Evolutionary conservation across 1,140 invertebrate species (phyloP).

Genomic region (Macrostomum lignano): DNA sequence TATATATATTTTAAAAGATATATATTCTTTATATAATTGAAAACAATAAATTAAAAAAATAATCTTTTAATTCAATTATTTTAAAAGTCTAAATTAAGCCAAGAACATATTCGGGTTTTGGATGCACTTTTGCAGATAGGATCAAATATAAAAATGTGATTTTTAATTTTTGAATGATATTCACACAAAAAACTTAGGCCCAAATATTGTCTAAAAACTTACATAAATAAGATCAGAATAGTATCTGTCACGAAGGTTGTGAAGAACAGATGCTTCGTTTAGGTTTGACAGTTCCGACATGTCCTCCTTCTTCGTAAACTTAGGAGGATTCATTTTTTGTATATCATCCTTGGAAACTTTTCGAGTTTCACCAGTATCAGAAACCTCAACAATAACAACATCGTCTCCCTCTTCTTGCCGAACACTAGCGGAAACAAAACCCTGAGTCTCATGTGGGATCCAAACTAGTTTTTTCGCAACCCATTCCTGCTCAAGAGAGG

Average conservation of each 20-base stretch:
- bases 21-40: too few species aligned
- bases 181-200: too few species aligned
- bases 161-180: too few species aligned
- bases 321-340: conserved; percentile 99
- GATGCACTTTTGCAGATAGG: too few species aligned
- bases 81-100: too few species aligned
- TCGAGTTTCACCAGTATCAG: conserved; percentile 57
- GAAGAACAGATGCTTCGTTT: conserved; percentile 89
- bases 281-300: conserved; percentile 97
- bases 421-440: conserved; percentile 77
- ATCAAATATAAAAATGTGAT: too few species aligned
- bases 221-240: conserved; percentile 97
- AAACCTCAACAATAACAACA: conserved; percentile 78
- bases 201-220: too few species aligned
- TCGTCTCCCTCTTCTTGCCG: conserved; percentile 75
- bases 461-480: conserved; percentile 84
- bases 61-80: too few species aligned
- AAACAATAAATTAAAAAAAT: too few species aligned
- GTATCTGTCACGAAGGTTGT: conserved; percentile 97
- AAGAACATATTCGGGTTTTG: too few species aligned
- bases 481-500: conserved; percentile 74
- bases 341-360: conserved; percentile 69
- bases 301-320: conserved; percentile 97
- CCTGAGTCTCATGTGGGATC: conserved; percentile 81
- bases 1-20: too few species aligned